phyloP scores from a whole-genome alignment of 2,888 invertebrate species.

The Maniola hyperantus region DNA sequence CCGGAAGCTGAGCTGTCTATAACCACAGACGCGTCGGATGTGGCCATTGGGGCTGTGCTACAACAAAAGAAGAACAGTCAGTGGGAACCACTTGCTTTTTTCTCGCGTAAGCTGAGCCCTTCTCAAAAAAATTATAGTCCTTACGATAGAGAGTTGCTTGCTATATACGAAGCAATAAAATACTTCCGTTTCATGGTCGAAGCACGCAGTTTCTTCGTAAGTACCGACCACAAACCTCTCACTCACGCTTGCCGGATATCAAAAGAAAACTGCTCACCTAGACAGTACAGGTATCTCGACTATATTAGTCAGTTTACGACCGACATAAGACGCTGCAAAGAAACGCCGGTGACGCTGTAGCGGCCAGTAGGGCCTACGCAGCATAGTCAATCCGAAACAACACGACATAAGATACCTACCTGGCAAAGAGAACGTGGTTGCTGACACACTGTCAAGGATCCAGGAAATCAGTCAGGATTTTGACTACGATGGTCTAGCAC shows the following conservation, averaged over 20 bases:
- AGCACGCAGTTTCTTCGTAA: slow-evolving; percentile 47
- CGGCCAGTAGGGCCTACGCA: no score
- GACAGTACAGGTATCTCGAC: slow-evolving; percentile 51
- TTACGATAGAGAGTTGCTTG: slow-evolving; percentile 57
- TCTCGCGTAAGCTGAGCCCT: slow-evolving; percentile 48
- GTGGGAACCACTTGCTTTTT: slow-evolving; percentile 33
- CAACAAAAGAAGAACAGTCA: slow-evolving; percentile 43
- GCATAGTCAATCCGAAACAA: no score
- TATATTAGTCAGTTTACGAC: slow-evolving; percentile 55
- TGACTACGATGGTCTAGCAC: slow-evolving; percentile 34
- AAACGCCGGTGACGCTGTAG: no score
- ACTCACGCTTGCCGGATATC: not conserved
- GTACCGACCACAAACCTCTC: slow-evolving; percentile 53
- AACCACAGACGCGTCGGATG: slow-evolving; percentile 39
- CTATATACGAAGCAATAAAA: slow-evolving; percentile 49
- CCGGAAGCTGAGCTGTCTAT: slow-evolving; percentile 17
- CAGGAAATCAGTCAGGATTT: slow-evolving; percentile 43
- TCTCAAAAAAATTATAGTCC: slow-evolving; percentile 50
- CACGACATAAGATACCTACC: slow-evolving; percentile 50
- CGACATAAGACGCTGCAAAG: no score
- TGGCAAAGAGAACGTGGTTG: slow-evolving; percentile 51
- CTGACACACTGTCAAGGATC: slow-evolving; percentile 52
- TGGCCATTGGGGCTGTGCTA: slow-evolving; percentile 51
- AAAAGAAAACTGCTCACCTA: slow-evolving; percentile 46
- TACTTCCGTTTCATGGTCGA: slow-evolving; percentile 57